Percentiles rank a stretch among this genome's conserved stretches.
These are phyloP conservation scores for Cephalotes varians DNA, from an alignment of 2,888 invertebrate genomes.

Conservation along the genomic window DNA sequence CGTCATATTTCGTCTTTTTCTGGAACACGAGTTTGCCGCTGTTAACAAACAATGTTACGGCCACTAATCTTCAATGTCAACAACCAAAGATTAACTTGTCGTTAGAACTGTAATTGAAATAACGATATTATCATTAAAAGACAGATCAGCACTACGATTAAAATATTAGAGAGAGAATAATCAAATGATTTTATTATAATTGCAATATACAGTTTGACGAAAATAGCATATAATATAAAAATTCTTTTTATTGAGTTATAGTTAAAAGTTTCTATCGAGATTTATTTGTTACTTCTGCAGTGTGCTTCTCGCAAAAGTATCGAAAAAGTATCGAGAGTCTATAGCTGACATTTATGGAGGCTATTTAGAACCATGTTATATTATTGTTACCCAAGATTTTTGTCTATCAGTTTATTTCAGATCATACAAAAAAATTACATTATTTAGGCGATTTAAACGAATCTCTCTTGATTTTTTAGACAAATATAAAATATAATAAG, in stretches of 20 bases:
- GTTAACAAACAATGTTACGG: constrained; percentile 73
- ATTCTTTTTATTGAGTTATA: neutral
- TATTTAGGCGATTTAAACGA: neutral
- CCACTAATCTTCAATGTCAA: neutral
- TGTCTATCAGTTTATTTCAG: neutral
- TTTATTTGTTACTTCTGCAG: neutral
- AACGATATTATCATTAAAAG: neutral
- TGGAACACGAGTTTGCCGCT: constrained; percentile 71
- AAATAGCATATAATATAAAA: neutral
- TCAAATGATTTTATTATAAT: neutral
- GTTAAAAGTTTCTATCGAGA: neutral
- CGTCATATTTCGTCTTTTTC: constrained; percentile 70
- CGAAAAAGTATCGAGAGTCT: neutral
- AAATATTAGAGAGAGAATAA: neutral
- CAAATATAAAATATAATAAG: constrained; percentile 4
- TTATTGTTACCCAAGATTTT: neutral
- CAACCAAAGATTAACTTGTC: neutral
- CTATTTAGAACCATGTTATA: neutral
- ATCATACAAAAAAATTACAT: neutral
- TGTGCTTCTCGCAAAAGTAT: neutral
- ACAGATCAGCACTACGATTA: neutral
- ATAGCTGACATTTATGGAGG: neutral
- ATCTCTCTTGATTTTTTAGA: neutral
- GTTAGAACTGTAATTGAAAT: neutral
- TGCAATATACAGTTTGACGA: neutral